Evolutionary conservation across 2,888 invertebrate species (phyloP).

Genomic region (Allygus modestus): DNA sequence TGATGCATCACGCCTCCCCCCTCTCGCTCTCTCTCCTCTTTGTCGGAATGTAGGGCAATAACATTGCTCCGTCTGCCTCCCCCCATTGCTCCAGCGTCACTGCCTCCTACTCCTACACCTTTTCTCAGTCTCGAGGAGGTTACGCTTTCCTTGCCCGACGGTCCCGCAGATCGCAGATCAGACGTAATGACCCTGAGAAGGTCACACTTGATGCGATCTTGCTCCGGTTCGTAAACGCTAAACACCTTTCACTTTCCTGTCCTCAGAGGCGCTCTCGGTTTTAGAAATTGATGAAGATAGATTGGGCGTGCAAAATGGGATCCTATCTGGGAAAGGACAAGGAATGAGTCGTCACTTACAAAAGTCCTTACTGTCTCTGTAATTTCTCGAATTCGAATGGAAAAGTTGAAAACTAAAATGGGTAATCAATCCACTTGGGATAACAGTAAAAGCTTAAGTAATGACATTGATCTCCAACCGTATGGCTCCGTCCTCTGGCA

Average conservation of each 20-base stretch:
- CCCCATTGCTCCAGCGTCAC: not conserved
- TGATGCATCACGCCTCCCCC: not conserved
- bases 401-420: too few species aligned
- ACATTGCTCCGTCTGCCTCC: conserved; percentile 16
- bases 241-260: conserved; percentile 1
- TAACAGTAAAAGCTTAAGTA: too few species aligned
- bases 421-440: too few species aligned
- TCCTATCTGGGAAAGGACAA: too few species aligned
- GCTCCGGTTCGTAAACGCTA: not conserved
- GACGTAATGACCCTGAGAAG: conserved; percentile 7
- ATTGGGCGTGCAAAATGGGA: not conserved
- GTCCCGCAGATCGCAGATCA: conserved; percentile 4
- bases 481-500: too few species aligned
- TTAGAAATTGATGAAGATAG: not conserved
- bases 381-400: too few species aligned
- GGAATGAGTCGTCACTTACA: too few species aligned
- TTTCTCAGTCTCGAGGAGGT: not conserved
- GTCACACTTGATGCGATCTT: conserved; percentile 2
- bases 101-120: not conserved
- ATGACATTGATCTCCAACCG: too few species aligned
- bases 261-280: not conserved
- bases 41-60: conserved; percentile 27
- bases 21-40: not conserved
- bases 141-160: not conserved
- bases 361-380: too few species aligned